phyloP scores from a whole-genome alignment of 2,888 invertebrate species.

The Spodoptera littoralis region DNA sequence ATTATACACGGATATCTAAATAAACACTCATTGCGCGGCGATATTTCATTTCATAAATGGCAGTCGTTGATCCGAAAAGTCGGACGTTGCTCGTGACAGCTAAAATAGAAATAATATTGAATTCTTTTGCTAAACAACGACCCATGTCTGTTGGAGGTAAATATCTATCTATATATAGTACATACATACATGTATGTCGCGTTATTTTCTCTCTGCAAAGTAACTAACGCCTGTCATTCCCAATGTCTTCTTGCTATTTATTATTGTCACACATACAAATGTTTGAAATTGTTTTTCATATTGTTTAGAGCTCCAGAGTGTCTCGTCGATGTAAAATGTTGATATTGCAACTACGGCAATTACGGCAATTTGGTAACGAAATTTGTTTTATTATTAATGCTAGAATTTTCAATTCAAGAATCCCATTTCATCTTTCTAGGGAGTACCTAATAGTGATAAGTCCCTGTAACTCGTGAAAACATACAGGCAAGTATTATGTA shows the following conservation, averaged over 20 bases:
- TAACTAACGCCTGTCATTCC: slow-evolving; percentile 23
- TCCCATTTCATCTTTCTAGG: too few species aligned
- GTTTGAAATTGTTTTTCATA: slow-evolving; percentile 10
- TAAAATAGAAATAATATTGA: slow-evolving; percentile 50
- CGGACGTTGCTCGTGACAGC: slow-evolving; percentile 55
- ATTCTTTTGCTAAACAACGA: slow-evolving; percentile 42
- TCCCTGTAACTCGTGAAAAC: too few species aligned
- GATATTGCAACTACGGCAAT: too few species aligned
- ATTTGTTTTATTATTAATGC: too few species aligned
- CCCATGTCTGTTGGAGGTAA: slow-evolving; percentile 49
- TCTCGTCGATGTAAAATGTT: not conserved
- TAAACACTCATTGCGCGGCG: slow-evolving; percentile 23
- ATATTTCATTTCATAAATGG: slow-evolving; percentile 45
- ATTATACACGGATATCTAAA: slow-evolving; percentile 23
- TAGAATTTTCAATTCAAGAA: too few species aligned
- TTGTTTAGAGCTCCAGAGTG: slow-evolving; percentile 6
- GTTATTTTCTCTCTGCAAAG: slow-evolving; percentile 45
- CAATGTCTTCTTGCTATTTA: slow-evolving; percentile 19
- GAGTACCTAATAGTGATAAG: too few species aligned
- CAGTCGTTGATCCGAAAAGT: slow-evolving; percentile 52
- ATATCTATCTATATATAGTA: slow-evolving; percentile 11
- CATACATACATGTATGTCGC: not conserved
- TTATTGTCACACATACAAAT: slow-evolving; percentile 22
- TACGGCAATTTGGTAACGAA: too few species aligned
- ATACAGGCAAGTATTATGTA: too few species aligned